These are phyloP conservation scores for Abrostola triplasia DNA, from an alignment of 2,888 invertebrate genomes.

Conservation along the genomic window DNA sequence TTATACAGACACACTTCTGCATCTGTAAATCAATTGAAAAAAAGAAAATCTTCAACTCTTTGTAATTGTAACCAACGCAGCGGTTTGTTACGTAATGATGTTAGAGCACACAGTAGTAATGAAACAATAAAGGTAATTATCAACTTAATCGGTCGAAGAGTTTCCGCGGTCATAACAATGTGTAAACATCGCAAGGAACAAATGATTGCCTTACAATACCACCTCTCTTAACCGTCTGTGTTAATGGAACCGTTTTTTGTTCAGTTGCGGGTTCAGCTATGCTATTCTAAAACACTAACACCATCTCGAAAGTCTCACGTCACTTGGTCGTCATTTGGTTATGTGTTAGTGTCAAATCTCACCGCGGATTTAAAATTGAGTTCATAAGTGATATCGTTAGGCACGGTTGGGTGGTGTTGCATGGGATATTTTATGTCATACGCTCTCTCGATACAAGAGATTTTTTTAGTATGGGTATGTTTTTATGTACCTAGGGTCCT, in stretches of 20 bases:
- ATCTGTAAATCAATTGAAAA: not conserved
- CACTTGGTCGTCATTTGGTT: too few species aligned
- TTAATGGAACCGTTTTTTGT: not conserved
- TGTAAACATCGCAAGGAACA: not conserved
- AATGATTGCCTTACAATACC: not conserved
- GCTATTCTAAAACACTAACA: too few species aligned
- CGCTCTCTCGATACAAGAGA: too few species aligned
- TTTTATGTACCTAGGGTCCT: too few species aligned
- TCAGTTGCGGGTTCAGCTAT: too few species aligned
- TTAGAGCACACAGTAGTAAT: not conserved
- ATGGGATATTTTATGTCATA: too few species aligned
- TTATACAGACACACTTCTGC: not conserved
- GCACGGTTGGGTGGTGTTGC: too few species aligned
- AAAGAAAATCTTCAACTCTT: not conserved
- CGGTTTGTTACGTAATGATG: not conserved
- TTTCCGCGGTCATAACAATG: not conserved
- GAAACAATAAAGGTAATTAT: constrained; percentile 8
- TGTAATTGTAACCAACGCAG: not conserved
- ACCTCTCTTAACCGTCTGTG: not conserved
- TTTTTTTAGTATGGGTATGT: too few species aligned
- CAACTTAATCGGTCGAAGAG: not conserved
- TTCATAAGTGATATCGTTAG: too few species aligned
- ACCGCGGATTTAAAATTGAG: too few species aligned
- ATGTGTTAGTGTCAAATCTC: too few species aligned
- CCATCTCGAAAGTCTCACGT: too few species aligned